phyloP scores from a whole-genome alignment of 2,888 invertebrate species.

The Drosophila pseudotalamancana region DNA sequence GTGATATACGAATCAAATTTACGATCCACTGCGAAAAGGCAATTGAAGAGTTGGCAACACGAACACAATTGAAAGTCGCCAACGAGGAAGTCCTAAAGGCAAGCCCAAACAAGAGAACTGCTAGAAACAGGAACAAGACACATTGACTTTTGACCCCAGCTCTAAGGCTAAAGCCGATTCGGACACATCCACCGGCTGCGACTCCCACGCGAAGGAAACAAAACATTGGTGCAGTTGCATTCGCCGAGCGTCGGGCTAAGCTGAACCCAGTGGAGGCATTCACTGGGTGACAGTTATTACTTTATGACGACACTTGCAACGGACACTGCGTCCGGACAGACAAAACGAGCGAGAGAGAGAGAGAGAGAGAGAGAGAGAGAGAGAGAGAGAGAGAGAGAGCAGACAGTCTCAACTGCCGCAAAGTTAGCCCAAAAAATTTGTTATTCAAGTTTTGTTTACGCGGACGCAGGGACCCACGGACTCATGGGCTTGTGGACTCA shows the following conservation, averaged over 20 bases:
- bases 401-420: conserved; percentile 21
- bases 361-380: neutral
- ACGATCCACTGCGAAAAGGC: too few relatives aligned
- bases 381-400: too few relatives aligned
- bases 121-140: neutral
- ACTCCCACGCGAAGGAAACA: conserved; percentile 9
- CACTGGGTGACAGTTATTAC: conserved; percentile 53
- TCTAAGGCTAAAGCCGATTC: neutral
- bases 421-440: conserved; percentile 26
- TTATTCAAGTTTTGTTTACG: conserved; percentile 32
- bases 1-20: too few relatives aligned
- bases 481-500: too few relatives aligned
- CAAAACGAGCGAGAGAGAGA: neutral
- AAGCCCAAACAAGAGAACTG: neutral
- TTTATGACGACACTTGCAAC: conserved; percentile 43
- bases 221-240: conserved; percentile 16
- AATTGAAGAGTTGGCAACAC: too few relatives aligned
- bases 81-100: neutral
- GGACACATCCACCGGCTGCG: neutral
- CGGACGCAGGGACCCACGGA: neutral
- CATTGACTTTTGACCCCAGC: conserved; percentile 7
- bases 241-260: neutral
- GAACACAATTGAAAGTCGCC: too few relatives aligned
- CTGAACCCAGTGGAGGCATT: conserved; percentile 26
- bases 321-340: conserved; percentile 10